Percentiles rank a stretch among this genome's conserved stretches.
Conservation (phyloP, 2,888 invertebrate species). For the Fragum whitleyi region DNA sequence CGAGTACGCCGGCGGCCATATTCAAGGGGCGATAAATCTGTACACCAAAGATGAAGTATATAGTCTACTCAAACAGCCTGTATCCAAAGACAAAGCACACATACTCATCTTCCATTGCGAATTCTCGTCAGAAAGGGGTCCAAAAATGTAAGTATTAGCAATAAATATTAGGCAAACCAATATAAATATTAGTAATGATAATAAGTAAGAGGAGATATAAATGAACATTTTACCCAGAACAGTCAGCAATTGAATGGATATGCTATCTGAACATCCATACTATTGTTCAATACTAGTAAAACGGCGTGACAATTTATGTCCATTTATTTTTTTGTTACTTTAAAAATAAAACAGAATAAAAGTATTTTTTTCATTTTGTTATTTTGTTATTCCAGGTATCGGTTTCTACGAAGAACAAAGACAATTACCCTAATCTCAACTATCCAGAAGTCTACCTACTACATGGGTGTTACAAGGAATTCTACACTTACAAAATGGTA, state of each 20-base stretch:
- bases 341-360: too few relatives aligned
- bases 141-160: too few relatives aligned
- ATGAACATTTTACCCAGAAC: too few relatives aligned
- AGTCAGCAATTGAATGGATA: not conserved
- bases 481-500: conserved; percentile 15
- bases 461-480: conserved; percentile 15
- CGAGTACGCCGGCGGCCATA: too few relatives aligned
- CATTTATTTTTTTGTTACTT: too few relatives aligned
- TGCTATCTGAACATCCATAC: not conserved
- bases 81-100: conserved; percentile 52
- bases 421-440: conserved; percentile 21
- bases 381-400: too few relatives aligned
- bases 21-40: too few relatives aligned
- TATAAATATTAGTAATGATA: not conserved
- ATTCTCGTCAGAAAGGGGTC: conserved; percentile 63
- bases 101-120: conserved; percentile 62
- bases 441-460: conserved; percentile 21
- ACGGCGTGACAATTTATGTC: not conserved
- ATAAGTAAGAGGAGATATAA: not conserved
- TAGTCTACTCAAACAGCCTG: too few relatives aligned
- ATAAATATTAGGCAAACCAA: not conserved
- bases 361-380: not conserved
- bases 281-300: not conserved
- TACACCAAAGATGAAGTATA: too few relatives aligned
- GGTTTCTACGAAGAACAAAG: conserved; percentile 26